phyloP scores from a whole-genome alignment of 1,140 invertebrate species.

The Pseudoatta argentina region DNA sequence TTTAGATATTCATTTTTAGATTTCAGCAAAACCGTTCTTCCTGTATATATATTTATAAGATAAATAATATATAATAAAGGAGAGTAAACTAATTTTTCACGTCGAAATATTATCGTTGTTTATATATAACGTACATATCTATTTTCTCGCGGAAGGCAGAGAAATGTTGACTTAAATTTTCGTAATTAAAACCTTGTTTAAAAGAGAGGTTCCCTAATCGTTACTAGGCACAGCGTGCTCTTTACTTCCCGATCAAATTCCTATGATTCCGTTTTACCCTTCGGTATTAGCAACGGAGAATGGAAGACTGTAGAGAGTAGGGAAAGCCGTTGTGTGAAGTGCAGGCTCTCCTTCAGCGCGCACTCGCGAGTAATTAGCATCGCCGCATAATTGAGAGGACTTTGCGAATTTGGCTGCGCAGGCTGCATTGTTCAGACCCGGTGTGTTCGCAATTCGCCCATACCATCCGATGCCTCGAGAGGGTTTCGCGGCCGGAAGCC shows the following conservation, averaged over 20 bases:
- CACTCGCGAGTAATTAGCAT: constrained; percentile 80
- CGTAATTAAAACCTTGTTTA: constrained; percentile 39
- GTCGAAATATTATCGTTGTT: not conserved
- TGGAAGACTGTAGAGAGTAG: constrained; percentile 44
- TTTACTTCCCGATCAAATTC: constrained; percentile 62
- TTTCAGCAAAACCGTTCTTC: too few relatives aligned
- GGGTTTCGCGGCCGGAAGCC: constrained; percentile 69
- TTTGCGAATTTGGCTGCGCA: constrained; percentile 68
- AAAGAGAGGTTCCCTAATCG: constrained; percentile 5
- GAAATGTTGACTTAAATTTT: constrained; percentile 51
- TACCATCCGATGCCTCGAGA: constrained; percentile 68
- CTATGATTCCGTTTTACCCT: constrained; percentile 65
- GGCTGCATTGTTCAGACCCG: constrained; percentile 69
- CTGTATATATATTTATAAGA: too few relatives aligned
- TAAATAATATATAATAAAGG: not conserved
- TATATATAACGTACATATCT: not conserved
- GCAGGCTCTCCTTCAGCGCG: constrained; percentile 68
- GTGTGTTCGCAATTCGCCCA: constrained; percentile 67
- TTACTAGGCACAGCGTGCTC: constrained; percentile 24
- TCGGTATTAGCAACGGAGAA: constrained; percentile 61
- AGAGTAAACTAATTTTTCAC: not conserved
- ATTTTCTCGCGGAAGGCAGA: not conserved
- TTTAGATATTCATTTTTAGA: too few relatives aligned
- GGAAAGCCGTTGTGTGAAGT: constrained; percentile 54
- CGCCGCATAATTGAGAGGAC: constrained; percentile 80